Evolutionary conservation across 2,888 invertebrate genomes (phyloP).

Genomic region (Phalera bucephala): DNA sequence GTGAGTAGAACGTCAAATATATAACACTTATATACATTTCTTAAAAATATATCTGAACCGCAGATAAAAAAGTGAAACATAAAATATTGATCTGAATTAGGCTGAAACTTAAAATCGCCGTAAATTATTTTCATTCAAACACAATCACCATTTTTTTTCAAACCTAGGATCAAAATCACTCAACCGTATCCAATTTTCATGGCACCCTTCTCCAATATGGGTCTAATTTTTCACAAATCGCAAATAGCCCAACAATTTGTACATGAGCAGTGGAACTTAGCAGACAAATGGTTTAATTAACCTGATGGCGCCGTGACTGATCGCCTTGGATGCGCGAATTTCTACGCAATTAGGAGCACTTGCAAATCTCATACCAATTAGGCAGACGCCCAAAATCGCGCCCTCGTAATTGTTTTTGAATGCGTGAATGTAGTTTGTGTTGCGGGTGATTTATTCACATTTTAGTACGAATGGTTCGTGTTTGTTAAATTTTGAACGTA

Average conservation of each 20-base stretch:
- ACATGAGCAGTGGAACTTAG: slow-evolving; percentile 56
- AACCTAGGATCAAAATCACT: slow-evolving; percentile 21
- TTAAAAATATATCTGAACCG: no score
- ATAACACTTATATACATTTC: no score
- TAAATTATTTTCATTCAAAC: no score
- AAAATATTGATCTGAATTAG: no score
- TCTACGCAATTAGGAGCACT: slow-evolving; percentile 79
- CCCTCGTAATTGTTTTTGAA: slow-evolving; percentile 81
- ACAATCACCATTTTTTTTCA: background rate
- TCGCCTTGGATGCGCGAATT: slow-evolving; percentile 74
- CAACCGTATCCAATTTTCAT: slow-evolving; percentile 2
- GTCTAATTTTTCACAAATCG: slow-evolving; percentile 38
- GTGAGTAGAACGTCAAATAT: no score
- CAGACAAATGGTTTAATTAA: slow-evolving; percentile 82
- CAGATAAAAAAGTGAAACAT: no score
- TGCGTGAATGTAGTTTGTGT: slow-evolving; percentile 66
- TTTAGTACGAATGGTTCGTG: slow-evolving; percentile 22
- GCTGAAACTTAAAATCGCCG: no score
- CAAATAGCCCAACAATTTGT: slow-evolving; percentile 43
- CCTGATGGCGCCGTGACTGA: slow-evolving; percentile 79
- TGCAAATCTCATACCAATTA: slow-evolving; percentile 83
- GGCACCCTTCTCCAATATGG: slow-evolving; percentile 23
- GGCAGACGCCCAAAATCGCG: slow-evolving; percentile 77
- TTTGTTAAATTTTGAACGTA: background rate
- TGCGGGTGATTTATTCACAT: slow-evolving; percentile 68